Evolutionary conservation across 2,888 invertebrate species (phyloP), one percentile per base, ranked within the genome.

Genomic region (Ormyrus thymus): DNA sequence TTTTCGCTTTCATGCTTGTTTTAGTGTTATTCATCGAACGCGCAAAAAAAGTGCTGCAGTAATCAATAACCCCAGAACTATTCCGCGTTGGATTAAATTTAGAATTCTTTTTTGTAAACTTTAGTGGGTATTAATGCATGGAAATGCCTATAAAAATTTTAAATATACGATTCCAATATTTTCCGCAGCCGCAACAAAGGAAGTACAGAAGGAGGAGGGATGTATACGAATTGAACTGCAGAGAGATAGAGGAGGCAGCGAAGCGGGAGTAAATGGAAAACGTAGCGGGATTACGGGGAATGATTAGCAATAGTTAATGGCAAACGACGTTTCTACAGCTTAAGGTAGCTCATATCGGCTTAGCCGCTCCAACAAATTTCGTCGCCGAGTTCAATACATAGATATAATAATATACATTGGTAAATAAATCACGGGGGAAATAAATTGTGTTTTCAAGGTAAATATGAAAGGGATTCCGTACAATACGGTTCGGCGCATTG

Each of bases 221-320:
- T 69, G 46, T 64, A 29, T 29, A 29, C 29, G 29, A 29, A 29
- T 29, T 2, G 29, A 29, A 29, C 29, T 29, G 29, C 29, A 4
- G 29, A 29, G 29, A 29, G 29, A 29, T 29, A 29, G 29, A 29
- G 55, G 29, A 48, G 11, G 45, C 43, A 46, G 4, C 43, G 55
- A 11, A 55, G 45, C 72, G 75, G 68, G 66, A 64, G 73, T 74
- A 62, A 64, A 65, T 68, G 79, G 78, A 15, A 48, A n/a, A 76
- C 66, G 81, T 83, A 81, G 81, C 81, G 81, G 79, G 84, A 83
- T 85, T 83, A 83, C 81, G 78, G 29, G 76, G 80, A 84, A 85
- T 85, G 86, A 85, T 85, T 84, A 84, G 85, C 83, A 84, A 83
- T 83, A 83, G 78, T 81, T 85, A 84, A 85, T 84, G 82, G 82